Percentiles rank a stretch among this genome's conserved stretches.
Conservation (phyloP, 2,113 vertebrate species). For the Mobula hypostoma region DNA sequence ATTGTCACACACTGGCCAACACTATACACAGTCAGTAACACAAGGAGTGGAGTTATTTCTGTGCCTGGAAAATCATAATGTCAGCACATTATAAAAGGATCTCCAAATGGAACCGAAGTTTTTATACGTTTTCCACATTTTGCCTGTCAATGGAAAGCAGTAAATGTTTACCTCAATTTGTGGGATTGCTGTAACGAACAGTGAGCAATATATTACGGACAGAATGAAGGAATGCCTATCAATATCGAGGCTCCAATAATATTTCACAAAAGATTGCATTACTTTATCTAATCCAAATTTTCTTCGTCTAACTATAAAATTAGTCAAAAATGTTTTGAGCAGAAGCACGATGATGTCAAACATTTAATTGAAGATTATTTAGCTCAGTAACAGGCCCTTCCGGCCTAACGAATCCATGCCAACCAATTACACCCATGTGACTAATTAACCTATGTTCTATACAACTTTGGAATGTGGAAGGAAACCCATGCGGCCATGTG, state of each 20-base stretch:
- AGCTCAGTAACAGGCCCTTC: not conserved
- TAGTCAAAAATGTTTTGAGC: not conserved
- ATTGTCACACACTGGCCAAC: constrained; percentile 8
- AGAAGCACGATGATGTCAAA: not conserved
- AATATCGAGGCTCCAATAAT: not conserved
- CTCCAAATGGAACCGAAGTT: not conserved
- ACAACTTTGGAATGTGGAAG: no score
- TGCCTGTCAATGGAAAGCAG: not conserved
- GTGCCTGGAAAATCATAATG: not conserved
- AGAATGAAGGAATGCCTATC: not conserved
- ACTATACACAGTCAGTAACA: constrained; percentile 32
- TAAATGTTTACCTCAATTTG: not conserved
- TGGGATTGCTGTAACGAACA: not conserved
- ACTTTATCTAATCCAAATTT: not conserved
- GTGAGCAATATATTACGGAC: not conserved
- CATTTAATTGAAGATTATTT: not conserved
- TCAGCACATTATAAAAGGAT: not conserved
- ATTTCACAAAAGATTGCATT: not conserved
- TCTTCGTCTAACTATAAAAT: not conserved
- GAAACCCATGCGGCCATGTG: no score
- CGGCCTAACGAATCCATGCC: no score
- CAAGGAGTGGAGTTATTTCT: not conserved
- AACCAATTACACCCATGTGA: no score
- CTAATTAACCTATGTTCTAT: no score
- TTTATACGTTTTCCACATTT: not conserved